These are phyloP conservation scores for Anser brachyrhynchus DNA, from an alignment of 2,113 vertebrate genomes.

Conservation along the genomic window DNA sequence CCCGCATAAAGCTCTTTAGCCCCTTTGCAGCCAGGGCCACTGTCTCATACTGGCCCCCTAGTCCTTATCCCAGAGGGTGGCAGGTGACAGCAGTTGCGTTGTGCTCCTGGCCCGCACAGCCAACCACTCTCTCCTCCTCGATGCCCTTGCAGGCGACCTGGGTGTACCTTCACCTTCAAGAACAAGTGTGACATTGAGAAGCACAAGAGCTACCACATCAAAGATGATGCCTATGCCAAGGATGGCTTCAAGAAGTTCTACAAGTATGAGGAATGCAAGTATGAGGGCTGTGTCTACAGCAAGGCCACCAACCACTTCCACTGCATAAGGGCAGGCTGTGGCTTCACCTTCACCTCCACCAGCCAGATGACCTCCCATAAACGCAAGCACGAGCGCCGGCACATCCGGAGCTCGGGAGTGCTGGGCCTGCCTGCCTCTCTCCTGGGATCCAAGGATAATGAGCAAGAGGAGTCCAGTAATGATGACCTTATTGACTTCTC, in stretches of 20 bases:
- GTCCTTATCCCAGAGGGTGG: background rate
- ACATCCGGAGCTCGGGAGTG: conserved; percentile 90
- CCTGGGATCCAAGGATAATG: conserved; percentile 88
- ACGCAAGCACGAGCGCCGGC: conserved; percentile 96
- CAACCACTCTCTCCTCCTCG: background rate
- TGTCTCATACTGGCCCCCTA: background rate
- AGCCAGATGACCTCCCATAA: conserved; percentile 99
- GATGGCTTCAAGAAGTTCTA: conserved; percentile 99
- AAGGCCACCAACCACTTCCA: conserved; percentile 99
- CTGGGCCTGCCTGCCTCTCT: conserved; percentile 88
- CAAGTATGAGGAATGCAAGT: conserved; percentile 99
- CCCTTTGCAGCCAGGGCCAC: background rate
- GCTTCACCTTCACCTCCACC: conserved; percentile 99
- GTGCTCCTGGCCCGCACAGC: background rate
- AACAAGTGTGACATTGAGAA: conserved; percentile 99
- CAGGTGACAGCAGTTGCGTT: background rate
- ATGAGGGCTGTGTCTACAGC: conserved; percentile 98
- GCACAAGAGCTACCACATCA: conserved; percentile 99
- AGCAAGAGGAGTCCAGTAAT: conserved; percentile 96
- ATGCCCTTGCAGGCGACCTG: conserved; percentile 84
- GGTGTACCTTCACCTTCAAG: conserved; percentile 98
- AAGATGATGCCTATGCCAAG: conserved; percentile 98
- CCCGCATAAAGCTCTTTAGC: background rate
- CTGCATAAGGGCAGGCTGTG: conserved; percentile 96
- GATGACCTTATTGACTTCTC: conserved; percentile 99